A percentile compares a stretch with the other conserved stretches of the same genome.
These are phyloP conservation scores for Amphimedon queenslandica DNA, from an alignment of 37 sponge, comb jelly and placozoan species.

Conservation along the genomic window DNA sequence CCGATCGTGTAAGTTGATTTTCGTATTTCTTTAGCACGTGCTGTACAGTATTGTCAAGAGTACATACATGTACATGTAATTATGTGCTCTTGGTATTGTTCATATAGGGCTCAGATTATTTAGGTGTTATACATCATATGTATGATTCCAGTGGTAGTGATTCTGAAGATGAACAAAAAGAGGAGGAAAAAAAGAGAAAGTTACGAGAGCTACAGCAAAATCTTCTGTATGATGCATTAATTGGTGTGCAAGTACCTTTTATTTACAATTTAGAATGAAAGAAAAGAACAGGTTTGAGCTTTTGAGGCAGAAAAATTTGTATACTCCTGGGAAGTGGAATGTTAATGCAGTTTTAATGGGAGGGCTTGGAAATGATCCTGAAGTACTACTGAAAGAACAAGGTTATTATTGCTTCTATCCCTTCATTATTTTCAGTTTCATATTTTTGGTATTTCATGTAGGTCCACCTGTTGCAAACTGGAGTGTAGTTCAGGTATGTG, in stretches of 20 bases:
- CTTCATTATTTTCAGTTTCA: no score
- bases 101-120: slow-evolving; percentile 73
- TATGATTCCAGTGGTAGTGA: slow-evolving; percentile 86
- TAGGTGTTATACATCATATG: slow-evolving; percentile 76
- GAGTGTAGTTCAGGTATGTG: no score
- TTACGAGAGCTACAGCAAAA: slow-evolving; percentile 24
- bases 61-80: not conserved
- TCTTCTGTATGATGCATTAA: slow-evolving; percentile 27
- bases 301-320: slow-evolving; percentile 53
- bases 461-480: no score
- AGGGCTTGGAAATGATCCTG: slow-evolving; percentile 60
- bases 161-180: slow-evolving; percentile 70
- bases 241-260: not conserved
- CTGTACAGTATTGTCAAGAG: not conserved
- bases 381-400: no score
- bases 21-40: not conserved
- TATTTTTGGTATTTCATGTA: no score
- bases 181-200: slow-evolving; percentile 47
- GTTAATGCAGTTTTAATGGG: slow-evolving; percentile 85
- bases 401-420: no score
- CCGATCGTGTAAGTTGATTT: not conserved
- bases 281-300: slow-evolving; percentile 27
- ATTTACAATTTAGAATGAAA: slow-evolving; percentile 28
- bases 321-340: slow-evolving; percentile 81
- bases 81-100: not conserved